Evolutionary conservation across 1,140 invertebrate genomes (phyloP).

Genomic region (Saxidomus purpurata): DNA sequence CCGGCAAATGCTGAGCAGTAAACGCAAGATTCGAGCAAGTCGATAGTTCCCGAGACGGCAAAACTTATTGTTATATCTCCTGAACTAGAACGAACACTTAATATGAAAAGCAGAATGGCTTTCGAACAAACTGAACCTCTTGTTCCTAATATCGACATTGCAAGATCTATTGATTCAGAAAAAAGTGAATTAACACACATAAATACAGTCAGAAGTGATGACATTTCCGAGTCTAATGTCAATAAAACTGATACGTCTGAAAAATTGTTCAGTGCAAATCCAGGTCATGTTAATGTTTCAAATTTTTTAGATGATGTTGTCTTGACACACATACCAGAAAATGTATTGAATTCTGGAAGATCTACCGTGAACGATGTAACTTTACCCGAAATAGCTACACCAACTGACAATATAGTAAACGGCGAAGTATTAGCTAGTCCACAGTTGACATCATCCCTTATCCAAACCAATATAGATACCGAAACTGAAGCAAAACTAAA

Average conservation of each 20-base stretch:
- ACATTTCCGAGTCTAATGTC: neutral
- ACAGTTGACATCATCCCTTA: neutral
- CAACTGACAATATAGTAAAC: neutral
- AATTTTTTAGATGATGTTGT: neutral
- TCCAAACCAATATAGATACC: neutral
- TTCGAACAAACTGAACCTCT: neutral
- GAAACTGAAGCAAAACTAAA: neutral
- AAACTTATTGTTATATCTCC: constrained; percentile 15
- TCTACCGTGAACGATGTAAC: constrained; percentile 22
- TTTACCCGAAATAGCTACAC: constrained; percentile 1
- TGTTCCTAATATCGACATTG: neutral
- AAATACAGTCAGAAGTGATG: neutral
- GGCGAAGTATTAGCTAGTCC: neutral
- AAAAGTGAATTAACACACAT: neutral
- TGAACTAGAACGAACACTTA: constrained; percentile 3
- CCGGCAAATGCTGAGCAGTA: neutral
- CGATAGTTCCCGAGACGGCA: neutral
- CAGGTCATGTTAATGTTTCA: neutral
- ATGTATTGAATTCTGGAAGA: constrained; percentile 19
- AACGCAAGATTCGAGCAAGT: neutral
- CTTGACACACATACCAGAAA: neutral
- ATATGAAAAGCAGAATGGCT: constrained; percentile 15
- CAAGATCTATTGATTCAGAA: neutral
- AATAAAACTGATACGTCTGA: neutral
- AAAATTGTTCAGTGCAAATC: neutral